Conservation (phyloP, 2,113 vertebrate species). For the Agapornis roseicollis region DNA sequence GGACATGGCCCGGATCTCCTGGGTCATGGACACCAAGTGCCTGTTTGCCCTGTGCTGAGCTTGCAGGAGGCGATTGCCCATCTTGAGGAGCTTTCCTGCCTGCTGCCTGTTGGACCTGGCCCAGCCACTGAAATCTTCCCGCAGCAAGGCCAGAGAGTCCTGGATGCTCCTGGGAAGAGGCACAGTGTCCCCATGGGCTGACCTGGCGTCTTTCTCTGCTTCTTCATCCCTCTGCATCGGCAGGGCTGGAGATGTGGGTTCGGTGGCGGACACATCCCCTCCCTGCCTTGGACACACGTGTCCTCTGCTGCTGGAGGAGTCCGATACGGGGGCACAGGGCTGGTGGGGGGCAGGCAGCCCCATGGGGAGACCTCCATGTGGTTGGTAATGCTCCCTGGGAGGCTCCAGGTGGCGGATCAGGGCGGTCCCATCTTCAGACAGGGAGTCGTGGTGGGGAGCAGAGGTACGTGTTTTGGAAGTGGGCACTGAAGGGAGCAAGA, state of each 20-base stretch:
- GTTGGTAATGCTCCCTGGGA: background rate
- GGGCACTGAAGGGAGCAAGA: background rate
- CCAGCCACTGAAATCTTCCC: background rate
- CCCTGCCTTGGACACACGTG: background rate
- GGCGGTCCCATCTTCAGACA: background rate
- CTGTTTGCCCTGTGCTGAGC: background rate
- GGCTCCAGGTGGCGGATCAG: background rate
- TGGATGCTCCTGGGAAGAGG: background rate
- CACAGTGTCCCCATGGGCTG: background rate
- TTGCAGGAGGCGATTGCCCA: background rate
- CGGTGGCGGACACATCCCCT: too few species aligned
- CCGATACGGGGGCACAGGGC: accelerated
- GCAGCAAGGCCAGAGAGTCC: background rate
- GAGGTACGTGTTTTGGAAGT: background rate
- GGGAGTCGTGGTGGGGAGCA: background rate
- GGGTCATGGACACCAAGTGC: background rate
- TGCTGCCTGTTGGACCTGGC: background rate
- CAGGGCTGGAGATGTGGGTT: background rate
- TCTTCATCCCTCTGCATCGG: background rate
- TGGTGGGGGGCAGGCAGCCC: background rate
- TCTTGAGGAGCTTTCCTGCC: background rate
- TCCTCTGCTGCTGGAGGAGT: background rate
- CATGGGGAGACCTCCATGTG: accelerated
- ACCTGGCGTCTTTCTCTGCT: background rate
- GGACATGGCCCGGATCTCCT: background rate